A percentile compares a stretch with the other conserved stretches of the same genome.
These are phyloP conservation scores for Cuniculus paca DNA, from an alignment of 2,797 vertebrate genomes.

Conservation along the genomic window DNA sequence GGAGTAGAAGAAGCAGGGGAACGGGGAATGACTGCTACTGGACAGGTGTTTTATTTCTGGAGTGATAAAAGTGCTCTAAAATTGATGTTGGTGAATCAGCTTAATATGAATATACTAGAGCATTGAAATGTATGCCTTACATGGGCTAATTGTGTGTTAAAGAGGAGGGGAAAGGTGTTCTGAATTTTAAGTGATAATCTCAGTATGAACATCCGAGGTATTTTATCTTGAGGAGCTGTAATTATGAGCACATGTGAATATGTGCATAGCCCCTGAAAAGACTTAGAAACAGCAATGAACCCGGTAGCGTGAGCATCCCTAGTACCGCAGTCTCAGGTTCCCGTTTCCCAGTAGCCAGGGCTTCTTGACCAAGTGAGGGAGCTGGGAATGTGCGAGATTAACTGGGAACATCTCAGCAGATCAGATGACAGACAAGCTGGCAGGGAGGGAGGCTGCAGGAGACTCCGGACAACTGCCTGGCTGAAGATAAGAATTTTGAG, in stretches of 20 bases:
- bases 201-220: background rate
- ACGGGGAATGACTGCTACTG: background rate
- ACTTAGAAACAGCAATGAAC: background rate
- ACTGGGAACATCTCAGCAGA: background rate
- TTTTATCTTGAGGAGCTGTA: background rate
- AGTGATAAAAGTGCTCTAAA: background rate
- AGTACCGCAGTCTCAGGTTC: background rate
- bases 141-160: background rate
- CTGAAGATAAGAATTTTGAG: background rate
- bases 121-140: background rate
- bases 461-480: background rate
- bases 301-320: background rate
- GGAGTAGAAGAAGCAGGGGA: background rate
- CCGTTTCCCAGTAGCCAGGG: background rate
- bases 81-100: background rate
- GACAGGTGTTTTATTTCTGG: background rate
- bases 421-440: background rate
- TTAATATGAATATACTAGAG: constrained; percentile 13
- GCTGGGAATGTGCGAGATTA: background rate
- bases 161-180: background rate
- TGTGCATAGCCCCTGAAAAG: background rate
- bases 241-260: background rate
- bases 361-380: background rate
- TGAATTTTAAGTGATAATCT: constrained; percentile 37
- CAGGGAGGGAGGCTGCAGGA: background rate